A percentile compares a stretch with the other conserved stretches of the same genome.
phyloP scores from a whole-genome alignment of 2,888 invertebrate genomes.

The Chloroclysta siterata region DNA sequence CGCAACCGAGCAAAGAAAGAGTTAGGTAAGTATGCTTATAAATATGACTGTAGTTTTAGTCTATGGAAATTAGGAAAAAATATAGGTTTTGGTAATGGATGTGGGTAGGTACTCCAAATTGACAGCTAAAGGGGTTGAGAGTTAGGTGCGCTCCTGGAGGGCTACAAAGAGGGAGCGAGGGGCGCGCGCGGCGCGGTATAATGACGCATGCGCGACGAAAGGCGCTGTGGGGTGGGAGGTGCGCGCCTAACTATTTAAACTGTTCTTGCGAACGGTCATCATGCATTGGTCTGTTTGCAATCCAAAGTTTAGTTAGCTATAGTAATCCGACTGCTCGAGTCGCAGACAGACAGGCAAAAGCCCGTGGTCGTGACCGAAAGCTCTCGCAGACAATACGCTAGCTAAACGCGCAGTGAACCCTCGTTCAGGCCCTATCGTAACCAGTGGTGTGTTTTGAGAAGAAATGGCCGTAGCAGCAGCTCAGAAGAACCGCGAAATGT shows the following conservation, averaged over 20 bases:
- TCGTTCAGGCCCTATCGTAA: conserved; percentile 80
- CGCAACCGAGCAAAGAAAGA: background rate
- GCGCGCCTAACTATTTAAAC: conserved; percentile 86
- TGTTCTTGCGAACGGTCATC: conserved; percentile 86
- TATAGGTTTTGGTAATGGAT: conserved; percentile 9
- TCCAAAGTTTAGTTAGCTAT: conserved; percentile 86
- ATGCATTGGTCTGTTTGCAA: conserved; percentile 89
- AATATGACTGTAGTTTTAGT: background rate
- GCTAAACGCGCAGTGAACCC: conserved; percentile 82
- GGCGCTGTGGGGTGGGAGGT: conserved; percentile 83
- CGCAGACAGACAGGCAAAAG: conserved; percentile 85
- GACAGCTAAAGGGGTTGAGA: conserved; percentile 29
- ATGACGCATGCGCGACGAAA: conserved; percentile 87
- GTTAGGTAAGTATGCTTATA: too few relatives aligned
- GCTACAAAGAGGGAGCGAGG: conserved; percentile 45
- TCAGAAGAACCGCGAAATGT: conserved; percentile 97
- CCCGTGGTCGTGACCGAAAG: conserved; percentile 86
- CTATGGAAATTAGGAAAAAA: conserved; percentile 4
- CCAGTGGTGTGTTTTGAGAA: conserved; percentile 78
- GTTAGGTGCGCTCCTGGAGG: conserved; percentile 22
- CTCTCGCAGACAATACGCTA: conserved; percentile 83
- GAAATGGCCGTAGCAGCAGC: conserved; percentile 95
- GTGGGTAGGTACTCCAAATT: conserved; percentile 24
- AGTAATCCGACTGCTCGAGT: conserved; percentile 84
- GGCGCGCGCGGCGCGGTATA: conserved; percentile 64